These are phyloP conservation scores for Luidia sarsii DNA, from an alignment of 53 echinoderm and acorn worm species.

Conservation along the genomic window DNA sequence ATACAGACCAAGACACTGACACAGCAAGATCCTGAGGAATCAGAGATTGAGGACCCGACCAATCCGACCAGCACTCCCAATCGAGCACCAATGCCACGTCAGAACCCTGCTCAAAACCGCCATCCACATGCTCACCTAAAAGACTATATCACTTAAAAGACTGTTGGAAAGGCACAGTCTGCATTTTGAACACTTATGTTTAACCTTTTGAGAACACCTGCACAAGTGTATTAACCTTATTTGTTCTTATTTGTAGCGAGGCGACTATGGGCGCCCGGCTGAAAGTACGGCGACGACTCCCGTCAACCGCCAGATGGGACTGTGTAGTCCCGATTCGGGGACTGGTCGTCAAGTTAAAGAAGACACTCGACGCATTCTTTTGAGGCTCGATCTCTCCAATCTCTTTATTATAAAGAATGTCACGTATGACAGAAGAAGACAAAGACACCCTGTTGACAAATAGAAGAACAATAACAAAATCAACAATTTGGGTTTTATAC, in stretches of 20 bases:
- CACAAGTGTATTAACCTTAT: neutral
- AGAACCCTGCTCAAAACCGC: neutral
- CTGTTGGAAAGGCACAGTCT: neutral
- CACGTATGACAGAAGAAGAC: no score
- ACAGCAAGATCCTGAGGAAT: neutral
- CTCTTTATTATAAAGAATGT: no score
- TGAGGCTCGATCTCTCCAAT: no score
- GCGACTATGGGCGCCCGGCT: no score
- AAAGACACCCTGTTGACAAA: no score
- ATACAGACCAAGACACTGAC: neutral
- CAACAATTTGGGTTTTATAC: no score
- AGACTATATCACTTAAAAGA: conserved; percentile 24
- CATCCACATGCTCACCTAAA: conserved; percentile 11
- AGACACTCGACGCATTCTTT: no score
- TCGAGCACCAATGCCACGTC: neutral
- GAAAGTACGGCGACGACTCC: no score
- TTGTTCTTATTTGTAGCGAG: neutral
- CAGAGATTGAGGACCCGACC: conserved; percentile 4
- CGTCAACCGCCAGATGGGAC: no score
- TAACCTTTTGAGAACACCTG: neutral
- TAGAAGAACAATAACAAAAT: no score
- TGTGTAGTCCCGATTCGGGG: no score
- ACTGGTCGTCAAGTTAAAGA: no score
- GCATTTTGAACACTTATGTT: neutral
- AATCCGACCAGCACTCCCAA: neutral